Evolutionary conservation across 1,140 invertebrate species (phyloP), one percentile per base, ranked within the genome.

Genomic region (Drosophila kurseongensis): DNA sequence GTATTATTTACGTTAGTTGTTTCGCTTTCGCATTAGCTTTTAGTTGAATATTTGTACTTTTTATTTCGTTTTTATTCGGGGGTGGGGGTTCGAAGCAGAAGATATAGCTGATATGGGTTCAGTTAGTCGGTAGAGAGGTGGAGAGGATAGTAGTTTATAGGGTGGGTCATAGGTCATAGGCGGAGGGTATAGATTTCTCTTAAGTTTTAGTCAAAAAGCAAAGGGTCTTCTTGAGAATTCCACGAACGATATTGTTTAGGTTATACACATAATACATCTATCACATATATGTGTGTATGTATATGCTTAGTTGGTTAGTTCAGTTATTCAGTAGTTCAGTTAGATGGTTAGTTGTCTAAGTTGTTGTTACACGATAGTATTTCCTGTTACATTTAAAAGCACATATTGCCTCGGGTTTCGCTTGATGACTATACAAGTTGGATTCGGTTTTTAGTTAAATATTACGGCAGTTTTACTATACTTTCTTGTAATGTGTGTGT

Each of bases 41-140:
- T 76, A 78, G 69, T 68, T 82, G 80, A 90, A 89, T 88, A 91
- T 91, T 91, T 91, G 89, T 91, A 91, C 89, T 91, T 90, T 89
- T 84, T 91, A 81, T 91, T 91, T 82, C 75, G 78, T 74, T 73
- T 77, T 79, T 73, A 80, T 80, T 91, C 81, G 85, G 80, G 29
- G 85, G 85, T 81, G 85, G 78, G 85, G 86, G 85, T 75, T 71
- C 71, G 67, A 88, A 83, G 83, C 84, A 77, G 79, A 84, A 72
- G 59, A 79, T 18, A 50, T 79, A 83, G 68, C 66, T 72, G 68
- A 72, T 58, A 72, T 71, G 65, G 67, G 63, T 68, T 35, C 63
- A 47, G 51, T 71, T 47, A 45, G 54, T 65, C 16, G 35, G 13
- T 68, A 16, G 66, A 32, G 29, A 32, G 29, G 47, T 42, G 23